Evolutionary conservation across 2,797 vertebrate species (phyloP), one percentile per base, ranked within the genome.

Genomic region (Steatocranus sp.): DNA sequence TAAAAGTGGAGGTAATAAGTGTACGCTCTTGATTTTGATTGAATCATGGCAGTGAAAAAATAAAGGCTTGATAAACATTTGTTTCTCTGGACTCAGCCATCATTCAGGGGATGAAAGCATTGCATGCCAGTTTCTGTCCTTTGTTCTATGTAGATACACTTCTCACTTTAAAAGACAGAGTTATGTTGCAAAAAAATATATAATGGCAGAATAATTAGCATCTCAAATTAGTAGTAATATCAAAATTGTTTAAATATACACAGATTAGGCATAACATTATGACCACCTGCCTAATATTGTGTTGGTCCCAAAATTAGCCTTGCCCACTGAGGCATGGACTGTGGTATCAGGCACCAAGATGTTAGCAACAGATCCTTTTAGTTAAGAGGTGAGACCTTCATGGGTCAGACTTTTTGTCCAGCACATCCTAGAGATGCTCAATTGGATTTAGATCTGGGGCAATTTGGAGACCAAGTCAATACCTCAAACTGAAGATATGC

Each of bases 1-100:
- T 97, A 6, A 79, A 79, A 18, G 56, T 94, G 11, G 93, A 95
- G 94, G 96, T 97, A 93, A 25, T 18, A 11, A 73, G 23, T 27
- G 23, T 46, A 43, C 0, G 4, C 38, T 18, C 15, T 46, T 70
- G 17, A 9, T 61, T 20, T 23, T 34, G 9, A 8, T 11, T 30
- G 5, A 15, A 8, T 32, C 11, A 23, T 58, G 12, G 51, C 18
- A 61, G 30, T 36, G 4, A 43, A 43, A 11, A 25, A 17, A 49
- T n/a, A 46, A 70, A 25, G 14, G 63, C 63, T 70, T 11, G 15
- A 43, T 43, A 70, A 27, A 70, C n/a, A 68, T 68, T 41, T 41
- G 20, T 41, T 41, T 23, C 11, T 41, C 63, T 68, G 36, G 8
- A 68, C 36, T 63, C n/a, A 23, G 58, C 34, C 36, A 25, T 43